Evolutionary conservation across 2,888 invertebrate genomes (phyloP), one percentile per base, ranked within the genome.

Genomic region (Romanomermis culicivorax): DNA sequence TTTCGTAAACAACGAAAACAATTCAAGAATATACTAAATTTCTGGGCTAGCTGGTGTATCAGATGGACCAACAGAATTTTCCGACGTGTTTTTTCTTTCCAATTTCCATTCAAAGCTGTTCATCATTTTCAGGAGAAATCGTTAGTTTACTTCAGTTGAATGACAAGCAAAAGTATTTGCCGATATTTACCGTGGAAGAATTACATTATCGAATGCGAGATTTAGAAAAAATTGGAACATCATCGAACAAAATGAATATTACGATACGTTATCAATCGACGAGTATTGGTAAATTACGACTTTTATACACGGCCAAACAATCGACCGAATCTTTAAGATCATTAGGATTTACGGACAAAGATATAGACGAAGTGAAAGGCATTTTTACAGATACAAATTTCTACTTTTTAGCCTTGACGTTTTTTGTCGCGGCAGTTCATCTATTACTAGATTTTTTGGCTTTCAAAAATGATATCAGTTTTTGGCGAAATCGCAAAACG

Each of bases 361-460:
- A 95, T 73, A 76, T 89, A 36, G 95, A 97, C 72, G 93, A 95
- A 74, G 82, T 65, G 51, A 65, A 64, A 45, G 84, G 85, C 52
- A 83, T 97, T 62, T 89, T 95, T 72, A 83, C 85, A 0, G 93
- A 93, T 65, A 93, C 91, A 0, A 93, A 91, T 70, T 76, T 93
- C 45, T 87, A 85, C 69, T 76, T 97, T 56, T 72, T 95, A 47
- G 82, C 85, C 61, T 79, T 84, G 54, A 95, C 95, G 1, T 79
- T 95, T 61, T 76, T 84, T 63, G 83, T 95, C 61, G 84, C 88
- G 42, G 83, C 87, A 61, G 77, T 86, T 65, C 95, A 95, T 77
- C 88, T 93, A 58, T 72, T 95, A 43, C 87, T 97, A 67, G 95
- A 97, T 70, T 87, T 95, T 68, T 74, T 97, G 54, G 88, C 95